Percentiles rank a stretch among this genome's conserved stretches.
These are phyloP conservation scores for Choloepus hoffmanni DNA, from an alignment of 2,113 vertebrate genomes.

Conservation along the genomic window DNA sequence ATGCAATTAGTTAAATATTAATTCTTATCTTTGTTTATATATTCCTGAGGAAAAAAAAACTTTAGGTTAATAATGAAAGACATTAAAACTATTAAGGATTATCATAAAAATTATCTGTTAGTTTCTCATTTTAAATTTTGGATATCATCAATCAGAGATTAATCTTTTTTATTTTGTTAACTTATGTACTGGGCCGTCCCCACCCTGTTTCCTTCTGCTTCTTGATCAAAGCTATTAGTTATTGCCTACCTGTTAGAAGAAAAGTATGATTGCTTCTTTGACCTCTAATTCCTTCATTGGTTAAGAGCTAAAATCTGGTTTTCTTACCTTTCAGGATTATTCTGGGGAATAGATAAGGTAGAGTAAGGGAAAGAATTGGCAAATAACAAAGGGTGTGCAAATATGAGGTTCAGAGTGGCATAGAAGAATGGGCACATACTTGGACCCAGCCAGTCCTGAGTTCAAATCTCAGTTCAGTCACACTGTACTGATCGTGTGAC, in stretches of 20 bases:
- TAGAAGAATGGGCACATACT: neutral
- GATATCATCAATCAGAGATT: conserved; percentile 20
- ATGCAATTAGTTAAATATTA: conserved; percentile 20
- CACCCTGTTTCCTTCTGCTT: neutral
- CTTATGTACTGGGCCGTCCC: neutral
- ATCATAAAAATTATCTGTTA: conserved; percentile 37
- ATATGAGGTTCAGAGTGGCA: too few relatives aligned
- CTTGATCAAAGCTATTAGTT: conserved; percentile 66
- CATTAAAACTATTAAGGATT: conserved; percentile 35
- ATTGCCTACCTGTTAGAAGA: conserved; percentile 63
- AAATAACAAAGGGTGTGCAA: neutral
- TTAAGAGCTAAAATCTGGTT: conserved; percentile 28
- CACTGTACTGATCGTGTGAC: neutral
- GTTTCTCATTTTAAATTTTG: conserved; percentile 50
- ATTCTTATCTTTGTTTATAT: conserved; percentile 54
- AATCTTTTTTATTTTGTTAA: conserved; percentile 56
- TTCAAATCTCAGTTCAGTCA: neutral
- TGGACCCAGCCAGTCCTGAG: neutral
- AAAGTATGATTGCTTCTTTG: conserved; percentile 71
- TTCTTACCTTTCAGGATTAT: neutral
- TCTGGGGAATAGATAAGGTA: conserved; percentile 3
- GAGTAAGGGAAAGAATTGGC: neutral
- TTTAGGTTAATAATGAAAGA: conserved; percentile 54
- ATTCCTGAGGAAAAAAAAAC: conserved; percentile 61
- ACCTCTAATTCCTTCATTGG: neutral